Evolutionary conservation across 2,113 vertebrate species (phyloP).

Genomic region (Prionailurus bengalensis): DNA sequence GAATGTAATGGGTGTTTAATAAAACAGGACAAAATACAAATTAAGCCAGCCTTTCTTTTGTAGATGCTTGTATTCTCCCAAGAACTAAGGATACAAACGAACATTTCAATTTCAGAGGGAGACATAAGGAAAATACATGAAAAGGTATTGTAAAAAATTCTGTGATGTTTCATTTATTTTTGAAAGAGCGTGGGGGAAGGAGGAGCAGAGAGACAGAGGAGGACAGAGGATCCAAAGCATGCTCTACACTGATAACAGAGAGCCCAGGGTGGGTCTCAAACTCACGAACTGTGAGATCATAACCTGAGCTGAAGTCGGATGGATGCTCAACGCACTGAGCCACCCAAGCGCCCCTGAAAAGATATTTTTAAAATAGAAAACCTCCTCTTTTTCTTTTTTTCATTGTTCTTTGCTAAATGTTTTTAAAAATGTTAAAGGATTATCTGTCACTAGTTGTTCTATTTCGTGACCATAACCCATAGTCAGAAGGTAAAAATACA

Average conservation of each 20-base stretch:
- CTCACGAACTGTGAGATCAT: no score
- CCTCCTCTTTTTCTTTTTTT: neutral
- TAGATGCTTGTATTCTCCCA: conserved; percentile 17
- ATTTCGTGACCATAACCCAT: neutral
- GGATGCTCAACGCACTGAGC: no score
- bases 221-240: no score
- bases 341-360: neutral
- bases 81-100: conserved; percentile 2
- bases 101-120: neutral
- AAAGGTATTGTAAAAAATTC: neutral
- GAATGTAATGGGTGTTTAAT: neutral
- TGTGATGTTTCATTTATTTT: no score
- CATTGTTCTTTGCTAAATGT: neutral
- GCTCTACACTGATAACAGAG: no score
- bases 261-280: no score
- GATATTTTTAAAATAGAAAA: neutral
- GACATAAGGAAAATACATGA: neutral
- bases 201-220: no score
- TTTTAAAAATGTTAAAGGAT: neutral
- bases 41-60: neutral
- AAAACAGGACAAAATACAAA: conserved; percentile 54
- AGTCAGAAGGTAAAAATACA: neutral
- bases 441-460: neutral
- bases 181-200: no score
- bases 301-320: no score